These are phyloP conservation scores for Pollachius pollachius DNA, from an alignment of 2,113 vertebrate species.

Conservation along the genomic window DNA sequence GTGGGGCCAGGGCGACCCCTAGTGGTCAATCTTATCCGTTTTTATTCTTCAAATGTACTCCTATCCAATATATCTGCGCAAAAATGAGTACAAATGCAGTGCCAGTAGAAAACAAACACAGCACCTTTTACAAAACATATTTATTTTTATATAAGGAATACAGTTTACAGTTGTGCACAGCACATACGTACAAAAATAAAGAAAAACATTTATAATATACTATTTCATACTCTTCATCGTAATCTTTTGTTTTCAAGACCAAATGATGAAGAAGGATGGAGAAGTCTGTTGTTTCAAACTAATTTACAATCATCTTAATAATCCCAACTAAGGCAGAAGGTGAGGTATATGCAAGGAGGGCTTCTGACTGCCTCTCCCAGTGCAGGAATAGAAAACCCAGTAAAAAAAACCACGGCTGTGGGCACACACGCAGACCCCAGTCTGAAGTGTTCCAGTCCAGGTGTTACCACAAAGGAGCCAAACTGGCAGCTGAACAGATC, in stretches of 20 bases:
- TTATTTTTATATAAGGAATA: conserved; percentile 85
- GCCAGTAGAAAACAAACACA: too few relatives aligned
- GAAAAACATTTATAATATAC: conserved; percentile 82
- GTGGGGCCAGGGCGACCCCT: too few relatives aligned
- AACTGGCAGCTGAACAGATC: too few relatives aligned
- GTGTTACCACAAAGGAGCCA: too few relatives aligned
- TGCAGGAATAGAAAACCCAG: conserved; percentile 79
- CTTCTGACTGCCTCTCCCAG: conserved; percentile 68
- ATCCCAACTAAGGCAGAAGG: conserved; percentile 82
- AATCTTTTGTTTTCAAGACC: conserved; percentile 74
- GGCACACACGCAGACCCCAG: too few relatives aligned
- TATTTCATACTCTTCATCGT: conserved; percentile 68
- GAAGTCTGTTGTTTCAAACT: conserved; percentile 79
- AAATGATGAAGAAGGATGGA: conserved; percentile 67
- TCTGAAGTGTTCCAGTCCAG: too few relatives aligned
- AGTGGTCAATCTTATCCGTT: too few relatives aligned
- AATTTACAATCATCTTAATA: conserved; percentile 82
- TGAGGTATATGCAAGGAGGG: conserved; percentile 83
- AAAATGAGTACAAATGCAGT: too few relatives aligned
- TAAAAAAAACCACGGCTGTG: conserved; percentile 57
- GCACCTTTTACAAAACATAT: conserved; percentile 77
- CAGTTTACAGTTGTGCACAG: conserved; percentile 91
- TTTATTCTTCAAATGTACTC: too few relatives aligned
- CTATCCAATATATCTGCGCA: too few relatives aligned
- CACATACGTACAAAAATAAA: conserved; percentile 96